Percentiles rank a stretch among this genome's conserved stretches.
Conservation (phyloP, 2,113 vertebrate species). For the Junco hyemalis region DNA sequence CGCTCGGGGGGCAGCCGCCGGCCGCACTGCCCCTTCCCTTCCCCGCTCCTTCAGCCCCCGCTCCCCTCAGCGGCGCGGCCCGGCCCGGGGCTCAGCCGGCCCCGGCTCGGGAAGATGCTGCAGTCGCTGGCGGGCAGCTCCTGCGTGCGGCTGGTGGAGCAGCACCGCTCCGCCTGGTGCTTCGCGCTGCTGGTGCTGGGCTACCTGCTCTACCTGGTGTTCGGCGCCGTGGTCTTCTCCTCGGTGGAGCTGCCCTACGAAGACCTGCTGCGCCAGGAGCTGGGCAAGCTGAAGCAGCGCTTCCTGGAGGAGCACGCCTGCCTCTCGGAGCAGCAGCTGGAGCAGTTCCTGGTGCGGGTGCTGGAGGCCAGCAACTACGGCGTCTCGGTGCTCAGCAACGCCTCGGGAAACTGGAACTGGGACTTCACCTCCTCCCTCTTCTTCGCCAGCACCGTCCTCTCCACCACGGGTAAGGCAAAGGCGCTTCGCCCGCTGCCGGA, state of each 20-base stretch:
- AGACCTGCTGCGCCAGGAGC: constrained; percentile 87
- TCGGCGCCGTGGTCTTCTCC: constrained; percentile 95
- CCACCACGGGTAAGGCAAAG: constrained; percentile 86
- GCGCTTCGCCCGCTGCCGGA: neutral
- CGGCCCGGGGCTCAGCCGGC: neutral
- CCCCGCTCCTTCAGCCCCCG: neutral
- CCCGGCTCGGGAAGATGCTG: constrained; percentile 81
- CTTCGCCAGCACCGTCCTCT: constrained; percentile 94
- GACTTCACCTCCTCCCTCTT: constrained; percentile 96
- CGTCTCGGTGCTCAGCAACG: constrained; percentile 92
- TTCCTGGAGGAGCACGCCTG: constrained; percentile 89
- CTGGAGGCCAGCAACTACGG: constrained; percentile 94
- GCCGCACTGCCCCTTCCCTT: neutral
- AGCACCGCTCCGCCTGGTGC: constrained; percentile 90
- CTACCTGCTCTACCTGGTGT: constrained; percentile 89
- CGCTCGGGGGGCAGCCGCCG: neutral
- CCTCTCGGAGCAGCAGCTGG: constrained; percentile 85
- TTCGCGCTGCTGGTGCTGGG: constrained; percentile 84
- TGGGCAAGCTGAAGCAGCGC: constrained; percentile 82
- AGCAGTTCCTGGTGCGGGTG: constrained; percentile 85
- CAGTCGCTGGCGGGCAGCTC: constrained; percentile 88
- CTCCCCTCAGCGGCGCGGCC: neutral
- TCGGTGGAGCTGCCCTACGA: constrained; percentile 95
- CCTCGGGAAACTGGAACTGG: constrained; percentile 93
- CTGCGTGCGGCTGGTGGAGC: constrained; percentile 88